Evolutionary conservation across 2,113 vertebrate genomes (phyloP), one percentile per base, ranked within the genome.

Genomic region (Montifringilla adamsi): DNA sequence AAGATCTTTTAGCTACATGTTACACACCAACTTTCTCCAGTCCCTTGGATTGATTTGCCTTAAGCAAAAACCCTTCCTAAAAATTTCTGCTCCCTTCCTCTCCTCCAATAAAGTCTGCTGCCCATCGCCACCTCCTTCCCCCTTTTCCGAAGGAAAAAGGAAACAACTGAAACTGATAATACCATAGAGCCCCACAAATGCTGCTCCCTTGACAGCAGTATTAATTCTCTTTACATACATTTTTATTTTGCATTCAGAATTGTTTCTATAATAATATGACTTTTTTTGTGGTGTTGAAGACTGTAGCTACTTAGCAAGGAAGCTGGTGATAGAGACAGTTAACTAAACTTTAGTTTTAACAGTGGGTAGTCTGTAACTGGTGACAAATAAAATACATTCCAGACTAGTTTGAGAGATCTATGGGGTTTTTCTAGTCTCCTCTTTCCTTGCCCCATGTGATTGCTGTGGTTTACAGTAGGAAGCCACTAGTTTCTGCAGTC

Each of bases 381-480:
- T 89, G 53, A 56, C 50, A 84, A 55, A 21, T 85, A 49, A 80
- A 93, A 59, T 39, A 30, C 0, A 1, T 80, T 81, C 33, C 16
- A 55, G 11, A 72, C 27, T 66, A 41, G 30, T 70, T 88, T 58
- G 68, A 64, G 59, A 72, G 66, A 31, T 67, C 24, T 46, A 20
- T 62, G 43, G 37, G 46, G 37, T 44, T 85, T 76, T 90, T 76
- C 27, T 59, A 0, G 1, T 79, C 43, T 60, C 6, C 5, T 60
- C 39, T 59, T 66, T 82, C 58, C 31, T 72, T 73, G 60, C 27
- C 76, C 22, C 8, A 4, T 39, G 75, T 33, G 72, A 81, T 79
- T 70, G 64, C 85, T 95, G 93, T 91, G 76, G 87, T 89, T 89
- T 94, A 83, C 56, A 31, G 52, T 70, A 82, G 70, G 59, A 95